These are phyloP conservation scores for Notothenia rossii DNA, from an alignment of 2,113 vertebrate species.

Conservation along the genomic window DNA sequence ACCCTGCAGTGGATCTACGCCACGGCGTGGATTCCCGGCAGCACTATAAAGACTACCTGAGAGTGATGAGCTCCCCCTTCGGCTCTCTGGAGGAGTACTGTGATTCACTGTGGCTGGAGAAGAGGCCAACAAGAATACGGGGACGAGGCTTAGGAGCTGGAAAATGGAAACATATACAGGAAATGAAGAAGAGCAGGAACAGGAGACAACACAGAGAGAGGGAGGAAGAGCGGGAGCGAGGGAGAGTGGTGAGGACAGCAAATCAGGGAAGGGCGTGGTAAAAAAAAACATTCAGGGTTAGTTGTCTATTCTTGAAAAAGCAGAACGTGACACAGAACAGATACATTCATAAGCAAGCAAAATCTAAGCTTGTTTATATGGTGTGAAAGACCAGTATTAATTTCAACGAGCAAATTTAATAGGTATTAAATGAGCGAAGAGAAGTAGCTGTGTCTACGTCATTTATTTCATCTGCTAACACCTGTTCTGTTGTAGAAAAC, in stretches of 20 bases:
- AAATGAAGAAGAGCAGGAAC: conserved; percentile 95
- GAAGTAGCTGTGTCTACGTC: not conserved
- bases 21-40: conserved; percentile 86
- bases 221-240: conserved; percentile 23
- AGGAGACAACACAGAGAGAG: conserved; percentile 87
- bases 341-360: not conserved
- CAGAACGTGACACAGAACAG: conserved; percentile 22
- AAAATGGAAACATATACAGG: conserved; percentile 98
- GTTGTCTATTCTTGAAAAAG: conserved; percentile 13
- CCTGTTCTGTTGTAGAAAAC: not conserved
- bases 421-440: no score
- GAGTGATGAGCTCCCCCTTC: conserved; percentile 89
- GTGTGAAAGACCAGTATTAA: not conserved
- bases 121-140: conserved; percentile 79
- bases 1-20: conserved; percentile 57
- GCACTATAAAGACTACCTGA: conserved; percentile 95
- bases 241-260: conserved; percentile 41
- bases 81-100: conserved; percentile 96
- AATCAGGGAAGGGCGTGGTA: conserved; percentile 15
- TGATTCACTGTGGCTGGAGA: conserved; percentile 95
- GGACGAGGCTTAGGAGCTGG: conserved; percentile 83
- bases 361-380: conserved; percentile 3
- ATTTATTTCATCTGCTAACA: not conserved
- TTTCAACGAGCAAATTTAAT: conserved; percentile 3
- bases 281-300: not conserved